Conservation (phyloP, 2,888 invertebrate genomes). For the Steromphala cineraria region DNA sequence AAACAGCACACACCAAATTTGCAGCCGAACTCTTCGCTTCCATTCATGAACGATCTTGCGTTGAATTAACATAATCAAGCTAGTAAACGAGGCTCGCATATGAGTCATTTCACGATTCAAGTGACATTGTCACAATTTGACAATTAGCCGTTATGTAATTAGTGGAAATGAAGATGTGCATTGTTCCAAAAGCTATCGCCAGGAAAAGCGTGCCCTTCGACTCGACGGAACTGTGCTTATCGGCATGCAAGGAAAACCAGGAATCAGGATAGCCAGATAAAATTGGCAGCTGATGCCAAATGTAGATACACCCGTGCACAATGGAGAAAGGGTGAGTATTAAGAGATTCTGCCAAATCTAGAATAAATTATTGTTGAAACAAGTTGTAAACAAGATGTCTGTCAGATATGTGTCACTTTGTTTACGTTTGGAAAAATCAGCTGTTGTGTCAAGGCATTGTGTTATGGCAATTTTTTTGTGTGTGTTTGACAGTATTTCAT, state of each 20-base stretch:
- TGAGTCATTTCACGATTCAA: background rate
- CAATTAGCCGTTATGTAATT: conserved; percentile 9
- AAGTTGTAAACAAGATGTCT: background rate
- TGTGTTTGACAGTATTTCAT: no score
- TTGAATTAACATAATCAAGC: conserved; percentile 15
- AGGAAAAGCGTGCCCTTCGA: background rate
- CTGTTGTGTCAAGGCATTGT: background rate
- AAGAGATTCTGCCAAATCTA: background rate
- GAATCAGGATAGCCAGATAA: background rate
- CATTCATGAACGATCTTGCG: background rate
- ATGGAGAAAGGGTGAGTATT: background rate
- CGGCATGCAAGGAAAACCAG: background rate
- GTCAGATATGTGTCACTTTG: background rate
- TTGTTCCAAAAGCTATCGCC: background rate
- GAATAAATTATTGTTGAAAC: background rate
- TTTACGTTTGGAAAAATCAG: background rate
- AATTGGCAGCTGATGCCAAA: background rate
- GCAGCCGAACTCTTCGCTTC: background rate
- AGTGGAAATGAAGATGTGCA: background rate
- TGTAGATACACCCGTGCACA: background rate
- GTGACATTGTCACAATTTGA: background rate
- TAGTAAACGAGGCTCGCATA: conserved; percentile 6
- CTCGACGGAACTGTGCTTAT: background rate
- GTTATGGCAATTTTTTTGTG: no score
- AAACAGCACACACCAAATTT: no score